phyloP scores from a whole-genome alignment of 2,113 vertebrate genomes.

The Grantiella picta region DNA sequence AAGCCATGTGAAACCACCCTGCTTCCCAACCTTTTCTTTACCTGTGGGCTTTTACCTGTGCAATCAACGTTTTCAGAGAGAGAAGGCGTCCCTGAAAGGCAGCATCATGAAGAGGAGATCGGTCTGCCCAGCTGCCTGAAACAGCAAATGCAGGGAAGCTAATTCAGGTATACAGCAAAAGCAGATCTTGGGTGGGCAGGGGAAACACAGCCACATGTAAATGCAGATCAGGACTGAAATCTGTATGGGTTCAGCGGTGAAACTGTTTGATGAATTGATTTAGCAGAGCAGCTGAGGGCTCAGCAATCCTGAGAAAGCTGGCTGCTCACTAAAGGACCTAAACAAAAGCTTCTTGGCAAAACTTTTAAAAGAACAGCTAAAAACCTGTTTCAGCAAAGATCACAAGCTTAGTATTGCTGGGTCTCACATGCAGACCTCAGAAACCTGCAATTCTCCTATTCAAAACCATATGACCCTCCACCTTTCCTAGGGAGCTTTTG shows the following conservation, averaged over 20 bases:
- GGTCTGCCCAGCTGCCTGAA: constrained; percentile 86
- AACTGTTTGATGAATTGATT: background rate
- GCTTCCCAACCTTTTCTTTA: background rate
- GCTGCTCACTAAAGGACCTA: background rate
- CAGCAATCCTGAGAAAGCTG: background rate
- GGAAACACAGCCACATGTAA: background rate
- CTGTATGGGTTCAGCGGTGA: accelerated
- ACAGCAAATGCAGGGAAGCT: background rate
- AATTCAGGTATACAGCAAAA: background rate
- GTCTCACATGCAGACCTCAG: background rate
- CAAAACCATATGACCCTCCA: accelerated
- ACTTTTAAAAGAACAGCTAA: background rate
- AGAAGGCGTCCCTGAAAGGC: constrained; percentile 89
- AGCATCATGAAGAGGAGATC: constrained; percentile 90
- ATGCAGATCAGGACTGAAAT: background rate
- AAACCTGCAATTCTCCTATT: background rate
- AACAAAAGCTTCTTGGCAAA: background rate
- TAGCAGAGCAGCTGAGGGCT: background rate
- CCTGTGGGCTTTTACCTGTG: constrained; percentile 77
- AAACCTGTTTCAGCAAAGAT: background rate
- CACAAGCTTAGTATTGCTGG: background rate
- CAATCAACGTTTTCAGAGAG: constrained; percentile 81
- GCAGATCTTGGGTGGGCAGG: background rate
- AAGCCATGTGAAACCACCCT: background rate
- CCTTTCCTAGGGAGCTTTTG: background rate